Conservation (phyloP, 2,113 vertebrate species). For the Oryzias woworae region DNA sequence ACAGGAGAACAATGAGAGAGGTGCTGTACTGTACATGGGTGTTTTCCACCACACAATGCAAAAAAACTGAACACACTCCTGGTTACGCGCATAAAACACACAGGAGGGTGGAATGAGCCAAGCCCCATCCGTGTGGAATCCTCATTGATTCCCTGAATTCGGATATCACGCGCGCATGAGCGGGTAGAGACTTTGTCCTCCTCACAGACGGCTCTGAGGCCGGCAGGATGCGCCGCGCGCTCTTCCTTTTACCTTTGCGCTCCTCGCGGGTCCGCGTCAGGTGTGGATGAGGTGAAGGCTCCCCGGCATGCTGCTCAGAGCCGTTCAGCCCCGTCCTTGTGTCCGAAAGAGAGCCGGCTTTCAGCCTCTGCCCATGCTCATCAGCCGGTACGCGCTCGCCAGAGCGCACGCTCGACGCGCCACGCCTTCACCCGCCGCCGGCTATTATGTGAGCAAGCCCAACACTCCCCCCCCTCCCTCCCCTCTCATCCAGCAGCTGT, state of each 20-base stretch:
- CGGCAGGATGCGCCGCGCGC: conserved; percentile 15
- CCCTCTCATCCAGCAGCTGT: conserved; percentile 63
- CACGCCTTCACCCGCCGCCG: conserved; percentile 76
- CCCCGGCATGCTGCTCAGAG: conserved; percentile 41
- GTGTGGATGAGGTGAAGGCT: conserved; percentile 23
- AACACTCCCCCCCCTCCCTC: conserved; percentile 36
- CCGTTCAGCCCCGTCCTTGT: conserved; percentile 50
- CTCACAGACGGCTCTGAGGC: conserved; percentile 22
- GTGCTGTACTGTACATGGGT: conserved; percentile 54
- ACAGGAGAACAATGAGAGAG: conserved; percentile 71
- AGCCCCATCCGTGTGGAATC: conserved; percentile 24
- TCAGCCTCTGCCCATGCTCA: conserved; percentile 52
- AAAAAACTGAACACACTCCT: conserved; percentile 22
- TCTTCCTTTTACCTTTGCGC: conserved; percentile 62
- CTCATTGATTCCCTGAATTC: conserved; percentile 17
- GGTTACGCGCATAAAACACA: conserved; percentile 6
- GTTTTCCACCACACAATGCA: conserved; percentile 57
- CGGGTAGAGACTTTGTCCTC: conserved; percentile 57
- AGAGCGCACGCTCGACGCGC: conserved; percentile 62
- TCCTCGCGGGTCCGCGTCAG: conserved; percentile 30
- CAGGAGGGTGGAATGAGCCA: conserved; percentile 8
- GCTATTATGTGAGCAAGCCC: conserved; percentile 72
- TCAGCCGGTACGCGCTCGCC: conserved; percentile 44
- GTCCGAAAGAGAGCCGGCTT: conserved; percentile 40
- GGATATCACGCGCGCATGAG: conserved; percentile 30